A percentile compares a stretch with the other conserved stretches of the same genome.
phyloP scores from a whole-genome alignment of 2,888 invertebrate genomes.

The Eupithecia pulchellata region DNA sequence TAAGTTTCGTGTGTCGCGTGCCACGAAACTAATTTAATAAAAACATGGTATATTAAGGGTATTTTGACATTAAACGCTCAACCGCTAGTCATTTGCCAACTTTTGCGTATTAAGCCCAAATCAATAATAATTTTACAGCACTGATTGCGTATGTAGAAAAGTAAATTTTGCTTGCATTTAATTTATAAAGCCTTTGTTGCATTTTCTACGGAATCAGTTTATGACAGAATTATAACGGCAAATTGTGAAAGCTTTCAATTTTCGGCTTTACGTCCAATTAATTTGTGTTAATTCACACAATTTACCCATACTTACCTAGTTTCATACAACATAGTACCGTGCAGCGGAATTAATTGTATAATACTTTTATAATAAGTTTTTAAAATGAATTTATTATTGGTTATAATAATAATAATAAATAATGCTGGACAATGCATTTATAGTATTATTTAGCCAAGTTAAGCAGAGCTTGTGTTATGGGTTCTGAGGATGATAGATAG shows the following conservation, averaged over 20 bases:
- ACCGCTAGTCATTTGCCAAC: conserved; percentile 62
- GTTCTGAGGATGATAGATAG: no score
- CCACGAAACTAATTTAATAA: conserved; percentile 79
- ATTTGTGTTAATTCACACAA: neutral
- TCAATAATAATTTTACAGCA: conserved; percentile 49
- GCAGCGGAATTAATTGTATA: neutral
- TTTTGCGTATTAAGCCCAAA: conserved; percentile 63
- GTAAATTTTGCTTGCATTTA: neutral
- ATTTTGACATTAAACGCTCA: conserved; percentile 73
- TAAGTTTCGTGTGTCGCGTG: conserved; percentile 78
- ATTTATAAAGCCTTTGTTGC: neutral
- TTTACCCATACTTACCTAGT: neutral
- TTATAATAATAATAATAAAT: no score
- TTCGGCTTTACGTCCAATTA: neutral
- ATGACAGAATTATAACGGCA: neutral
- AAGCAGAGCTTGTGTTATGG: no score
- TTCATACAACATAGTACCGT: neutral
- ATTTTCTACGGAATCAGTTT: neutral
- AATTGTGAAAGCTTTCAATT: neutral
- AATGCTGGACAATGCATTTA: no score
- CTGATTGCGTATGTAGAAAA: neutral
- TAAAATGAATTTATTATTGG: no score
- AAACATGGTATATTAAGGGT: conserved; percentile 78
- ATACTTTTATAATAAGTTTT: no score
- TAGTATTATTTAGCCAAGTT: no score